Evolutionary conservation across 2,113 vertebrate species (phyloP), one percentile per base, ranked within the genome.

Genomic region (Salvator merianae): DNA sequence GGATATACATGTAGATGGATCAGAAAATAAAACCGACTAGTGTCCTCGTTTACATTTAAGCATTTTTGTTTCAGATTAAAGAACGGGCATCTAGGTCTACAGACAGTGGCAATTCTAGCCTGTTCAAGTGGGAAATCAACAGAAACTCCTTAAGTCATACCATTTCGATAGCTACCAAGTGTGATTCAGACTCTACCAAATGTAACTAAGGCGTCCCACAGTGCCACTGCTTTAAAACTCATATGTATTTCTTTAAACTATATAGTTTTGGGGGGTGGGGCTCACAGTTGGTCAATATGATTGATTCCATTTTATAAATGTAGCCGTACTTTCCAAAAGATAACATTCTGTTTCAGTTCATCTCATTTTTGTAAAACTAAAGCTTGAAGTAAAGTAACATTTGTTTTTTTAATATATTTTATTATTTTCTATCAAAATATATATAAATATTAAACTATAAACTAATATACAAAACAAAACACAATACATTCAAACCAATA

Each of bases 321-420:
- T n/a, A 43, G 34, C 34, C 16, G 9, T 5, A 0, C 3, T 79
- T 79, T 79, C n/a, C 0, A 26, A 13, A 66, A 80, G 7, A 7
- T 32, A 66, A 16, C 18, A 43, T 12, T 18, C 5, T 63, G n/a
- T 65, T 66, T 69, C 16, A 68, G 28, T 68, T 79, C 40, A n/a
- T 9, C 62, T 47, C 24, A 79, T 30, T 26, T 76, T 77, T 59
- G 53, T 10, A 50, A 59, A 62, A 77, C 59, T 24, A 26, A 8
- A 13, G 50, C 13, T 77, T 77, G 84, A 79, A 88, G 68, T 82
- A 83, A 79, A 65, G 59, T n/a, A n/a, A n/a, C n/a, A n/a, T n/a
- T n/a, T n/a, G n/a, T n/a, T n/a, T n/a, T n/a, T n/a, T n/a, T n/a
- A n/a, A n/a, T n/a, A n/a, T n/a, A n/a, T n/a, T n/a, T n/a, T n/a